These are phyloP conservation scores for Drosophila glabriapex DNA, from an alignment of 2,888 invertebrate species.

Conservation along the genomic window DNA sequence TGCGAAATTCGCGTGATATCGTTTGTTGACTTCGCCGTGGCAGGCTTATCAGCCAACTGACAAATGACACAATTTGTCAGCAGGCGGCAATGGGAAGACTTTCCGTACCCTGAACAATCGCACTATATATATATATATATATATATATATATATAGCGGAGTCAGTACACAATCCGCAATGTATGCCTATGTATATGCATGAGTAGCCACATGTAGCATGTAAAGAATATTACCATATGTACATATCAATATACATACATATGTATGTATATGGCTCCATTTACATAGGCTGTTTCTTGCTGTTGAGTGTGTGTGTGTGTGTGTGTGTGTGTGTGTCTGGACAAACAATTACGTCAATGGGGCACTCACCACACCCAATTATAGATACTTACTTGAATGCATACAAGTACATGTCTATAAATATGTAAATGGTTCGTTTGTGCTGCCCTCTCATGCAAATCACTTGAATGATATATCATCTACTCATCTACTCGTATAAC, in stretches of 20 bases:
- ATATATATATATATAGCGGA: background rate
- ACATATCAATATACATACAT: background rate
- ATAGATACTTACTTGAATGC: conserved; percentile 43
- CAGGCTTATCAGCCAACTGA: conserved; percentile 49
- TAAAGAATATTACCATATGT: conserved; percentile 4
- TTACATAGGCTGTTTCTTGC: conserved; percentile 40
- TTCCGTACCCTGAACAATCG: conserved; percentile 46
- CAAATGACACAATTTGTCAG: conserved; percentile 69
- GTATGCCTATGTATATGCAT: conserved; percentile 9
- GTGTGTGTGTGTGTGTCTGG: conserved; percentile 16
- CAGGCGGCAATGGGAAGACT: conserved; percentile 20
- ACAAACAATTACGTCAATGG: conserved; percentile 72
- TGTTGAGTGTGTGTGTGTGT: background rate
- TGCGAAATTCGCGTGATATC: conserved; percentile 28
- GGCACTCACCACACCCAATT: conserved; percentile 54
- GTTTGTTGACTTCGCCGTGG: conserved; percentile 28
- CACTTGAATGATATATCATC: conserved; percentile 28
- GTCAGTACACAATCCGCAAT: conserved; percentile 1
- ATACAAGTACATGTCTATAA: background rate
- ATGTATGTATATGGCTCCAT: conserved; percentile 27
- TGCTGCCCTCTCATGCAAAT: conserved; percentile 38
- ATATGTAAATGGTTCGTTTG: background rate
- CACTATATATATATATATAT: background rate
- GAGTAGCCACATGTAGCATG: background rate
- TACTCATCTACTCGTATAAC: conserved; percentile 9